Evolutionary conservation across 2,113 vertebrate species (phyloP).

Genomic region (Rhinichthys klamathensis): DNA sequence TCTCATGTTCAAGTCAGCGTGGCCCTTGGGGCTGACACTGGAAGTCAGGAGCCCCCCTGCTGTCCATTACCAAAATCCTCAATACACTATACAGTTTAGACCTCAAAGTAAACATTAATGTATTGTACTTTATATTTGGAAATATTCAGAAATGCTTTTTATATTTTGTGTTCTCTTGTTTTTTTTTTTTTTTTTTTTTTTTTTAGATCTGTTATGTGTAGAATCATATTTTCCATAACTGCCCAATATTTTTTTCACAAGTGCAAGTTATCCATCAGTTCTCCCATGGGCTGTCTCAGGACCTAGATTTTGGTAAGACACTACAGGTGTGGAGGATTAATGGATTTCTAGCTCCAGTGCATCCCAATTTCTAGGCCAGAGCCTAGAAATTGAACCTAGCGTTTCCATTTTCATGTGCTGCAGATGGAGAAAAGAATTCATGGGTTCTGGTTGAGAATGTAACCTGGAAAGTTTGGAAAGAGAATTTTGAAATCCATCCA

Average conservation of each 20-base stretch:
- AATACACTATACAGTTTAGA: background rate
- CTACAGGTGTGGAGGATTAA: conserved; percentile 36
- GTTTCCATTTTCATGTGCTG: conserved; percentile 32
- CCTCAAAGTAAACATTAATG: background rate
- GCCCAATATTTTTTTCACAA: background rate
- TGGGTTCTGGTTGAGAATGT: background rate
- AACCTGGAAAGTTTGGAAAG: conserved; percentile 11
- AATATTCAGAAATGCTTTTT: background rate
- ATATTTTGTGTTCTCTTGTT: background rate
- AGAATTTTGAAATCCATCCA: background rate
- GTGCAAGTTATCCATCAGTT: background rate
- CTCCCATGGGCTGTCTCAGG: background rate
- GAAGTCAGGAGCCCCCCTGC: background rate
- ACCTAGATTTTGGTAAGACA: background rate
- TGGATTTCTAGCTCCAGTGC: background rate
- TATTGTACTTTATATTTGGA: background rate
- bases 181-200: too few relatives aligned
- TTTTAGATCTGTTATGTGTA: background rate
- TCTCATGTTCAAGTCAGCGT: background rate
- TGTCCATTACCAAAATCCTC: background rate
- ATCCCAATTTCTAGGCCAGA: conserved; percentile 8
- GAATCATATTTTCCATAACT: background rate
- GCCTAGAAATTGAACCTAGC: too few relatives aligned
- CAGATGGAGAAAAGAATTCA: background rate
- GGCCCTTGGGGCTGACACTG: background rate